These are phyloP conservation scores for Vespertilio murinus DNA, from an alignment of 2,797 vertebrate genomes.

Conservation along the genomic window DNA sequence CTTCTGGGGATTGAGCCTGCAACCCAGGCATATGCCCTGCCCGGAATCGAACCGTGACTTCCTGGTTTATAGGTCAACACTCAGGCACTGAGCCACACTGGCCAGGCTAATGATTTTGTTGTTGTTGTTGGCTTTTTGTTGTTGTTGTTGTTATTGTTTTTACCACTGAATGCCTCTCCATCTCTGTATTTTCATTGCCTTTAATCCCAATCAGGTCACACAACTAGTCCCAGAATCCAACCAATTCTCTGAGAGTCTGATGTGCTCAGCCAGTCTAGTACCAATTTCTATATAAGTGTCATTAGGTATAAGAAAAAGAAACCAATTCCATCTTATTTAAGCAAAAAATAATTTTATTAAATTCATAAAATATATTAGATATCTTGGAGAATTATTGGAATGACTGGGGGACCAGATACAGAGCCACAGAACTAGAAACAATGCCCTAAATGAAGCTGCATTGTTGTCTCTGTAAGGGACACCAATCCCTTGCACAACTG, in stretches of 20 bases:
- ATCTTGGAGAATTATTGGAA: background rate
- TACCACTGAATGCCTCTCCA: background rate
- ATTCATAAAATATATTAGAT: background rate
- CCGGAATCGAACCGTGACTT: no score
- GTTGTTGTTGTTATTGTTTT: background rate
- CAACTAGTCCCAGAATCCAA: background rate
- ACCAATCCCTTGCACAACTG: background rate
- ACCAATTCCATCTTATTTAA: background rate
- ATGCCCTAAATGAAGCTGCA: background rate
- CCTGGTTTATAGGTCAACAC: no score
- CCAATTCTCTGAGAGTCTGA: background rate
- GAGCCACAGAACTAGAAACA: background rate
- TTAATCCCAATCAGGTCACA: background rate
- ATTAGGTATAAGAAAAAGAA: conserved; percentile 3
- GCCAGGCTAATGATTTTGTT: no score
- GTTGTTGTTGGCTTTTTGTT: no score
- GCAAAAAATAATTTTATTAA: conserved; percentile 4
- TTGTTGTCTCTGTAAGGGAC: background rate
- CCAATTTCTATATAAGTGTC: background rate
- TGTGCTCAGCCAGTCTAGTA: background rate
- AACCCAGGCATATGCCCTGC: no score
- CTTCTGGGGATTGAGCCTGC: no score
- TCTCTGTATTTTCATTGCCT: background rate
- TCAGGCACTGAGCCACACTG: no score
- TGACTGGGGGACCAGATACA: background rate